phyloP scores from a whole-genome alignment of 1,140 invertebrate species.

The Orius laevigatus region DNA sequence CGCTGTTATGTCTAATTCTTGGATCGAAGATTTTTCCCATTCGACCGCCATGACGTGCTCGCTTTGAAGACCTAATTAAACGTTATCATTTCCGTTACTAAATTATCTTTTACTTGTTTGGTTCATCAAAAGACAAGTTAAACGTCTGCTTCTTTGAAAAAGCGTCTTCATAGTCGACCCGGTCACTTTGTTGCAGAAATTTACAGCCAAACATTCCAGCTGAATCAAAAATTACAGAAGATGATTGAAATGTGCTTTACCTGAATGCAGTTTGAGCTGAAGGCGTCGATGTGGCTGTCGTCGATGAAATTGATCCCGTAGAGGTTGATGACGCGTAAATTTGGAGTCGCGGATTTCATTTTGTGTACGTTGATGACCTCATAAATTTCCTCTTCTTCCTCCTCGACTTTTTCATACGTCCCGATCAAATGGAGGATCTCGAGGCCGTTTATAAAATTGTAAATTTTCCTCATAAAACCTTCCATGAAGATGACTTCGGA shows the following conservation, averaged over 20 bases:
- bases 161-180: slow-evolving; percentile 92
- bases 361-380: slow-evolving; percentile 99
- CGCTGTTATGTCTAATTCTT: slow-evolving; percentile 91
- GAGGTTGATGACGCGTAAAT: slow-evolving; percentile 85
- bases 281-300: slow-evolving; percentile 96
- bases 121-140: slow-evolving; percentile 87
- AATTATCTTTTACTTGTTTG: slow-evolving; percentile 71
- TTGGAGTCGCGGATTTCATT: slow-evolving; percentile 88
- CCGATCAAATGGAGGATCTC: slow-evolving; percentile 96
- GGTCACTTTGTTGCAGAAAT: slow-evolving; percentile 91
- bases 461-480: slow-evolving; percentile 99
- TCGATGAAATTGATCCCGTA: slow-evolving; percentile 98
- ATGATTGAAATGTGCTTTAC: slow-evolving; percentile 26
- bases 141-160: slow-evolving; percentile 80
- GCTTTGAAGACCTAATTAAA: slow-evolving; percentile 64
- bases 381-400: slow-evolving; percentile 98
- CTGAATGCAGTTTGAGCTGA: slow-evolving; percentile 85
- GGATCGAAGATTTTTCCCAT: slow-evolving; percentile 90
- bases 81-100: neutral
- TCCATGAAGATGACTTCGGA: slow-evolving; percentile 99
- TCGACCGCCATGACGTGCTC: slow-evolving; percentile 87
- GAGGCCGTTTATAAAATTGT: slow-evolving; percentile 98
- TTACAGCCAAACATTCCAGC: slow-evolving; percentile 91
- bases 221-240: slow-evolving; percentile 34
- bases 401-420: slow-evolving; percentile 96